Percentiles rank a stretch among this genome's conserved stretches.
Evolutionary conservation across 1,140 invertebrate genomes (phyloP).

Genomic region (Conus betulinus): DNA sequence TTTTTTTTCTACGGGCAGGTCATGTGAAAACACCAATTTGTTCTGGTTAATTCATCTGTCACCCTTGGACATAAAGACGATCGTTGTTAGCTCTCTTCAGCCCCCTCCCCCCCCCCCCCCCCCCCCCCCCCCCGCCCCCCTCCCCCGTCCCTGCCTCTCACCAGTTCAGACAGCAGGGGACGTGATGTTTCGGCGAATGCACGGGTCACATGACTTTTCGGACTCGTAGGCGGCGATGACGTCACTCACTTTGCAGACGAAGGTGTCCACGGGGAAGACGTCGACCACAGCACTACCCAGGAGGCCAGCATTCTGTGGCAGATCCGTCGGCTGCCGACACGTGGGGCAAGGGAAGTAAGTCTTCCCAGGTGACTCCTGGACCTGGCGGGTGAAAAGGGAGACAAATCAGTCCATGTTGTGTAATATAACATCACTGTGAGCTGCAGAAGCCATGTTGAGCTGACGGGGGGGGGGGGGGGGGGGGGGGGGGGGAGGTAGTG

Average conservation of each 20-base stretch:
- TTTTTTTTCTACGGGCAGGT: too few relatives aligned
- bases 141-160: conserved; percentile 8
- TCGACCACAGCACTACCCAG: not conserved
- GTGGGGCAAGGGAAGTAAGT: conserved; percentile 34
- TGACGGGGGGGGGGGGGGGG: not conserved
- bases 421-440: not conserved
- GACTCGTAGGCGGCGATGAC: conserved; percentile 46
- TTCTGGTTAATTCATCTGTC: too few relatives aligned
- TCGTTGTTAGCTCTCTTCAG: too few relatives aligned
- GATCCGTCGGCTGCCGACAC: conserved; percentile 23
- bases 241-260: conserved; percentile 57
- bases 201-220: conserved; percentile 61
- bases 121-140: not conserved
- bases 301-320: not conserved
- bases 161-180: conserved; percentile 52
- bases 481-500: not conserved
- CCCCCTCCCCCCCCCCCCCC: too few relatives aligned
- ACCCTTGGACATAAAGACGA: too few relatives aligned
- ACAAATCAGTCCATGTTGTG: too few relatives aligned
- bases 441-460: not conserved
- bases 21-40: too few relatives aligned
- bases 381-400: not conserved
- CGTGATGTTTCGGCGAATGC: conserved; percentile 50
- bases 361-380: not conserved
- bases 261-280: conserved; percentile 54